These are phyloP conservation scores for Chouioia cunea DNA, from an alignment of 2,888 invertebrate species.

Conservation along the genomic window DNA sequence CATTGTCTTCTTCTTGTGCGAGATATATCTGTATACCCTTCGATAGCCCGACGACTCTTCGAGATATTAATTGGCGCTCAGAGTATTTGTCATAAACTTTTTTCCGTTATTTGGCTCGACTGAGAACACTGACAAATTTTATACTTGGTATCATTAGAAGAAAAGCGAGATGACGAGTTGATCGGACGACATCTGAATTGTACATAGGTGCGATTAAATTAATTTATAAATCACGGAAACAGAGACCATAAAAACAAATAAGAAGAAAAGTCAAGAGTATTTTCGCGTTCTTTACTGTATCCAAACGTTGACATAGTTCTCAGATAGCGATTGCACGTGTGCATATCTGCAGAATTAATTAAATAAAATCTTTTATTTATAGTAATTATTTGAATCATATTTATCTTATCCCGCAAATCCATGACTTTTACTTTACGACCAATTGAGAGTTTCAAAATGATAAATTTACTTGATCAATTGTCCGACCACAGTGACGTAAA, in stretches of 20 bases:
- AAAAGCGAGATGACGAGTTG: constrained; percentile 26
- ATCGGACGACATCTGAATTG: constrained; percentile 30
- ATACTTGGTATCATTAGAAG: constrained; percentile 41
- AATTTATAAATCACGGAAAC: too few species aligned
- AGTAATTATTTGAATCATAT: constrained; percentile 16
- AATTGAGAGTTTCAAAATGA: too few species aligned
- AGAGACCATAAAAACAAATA: too few species aligned
- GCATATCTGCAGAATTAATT: constrained; percentile 52
- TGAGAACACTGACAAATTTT: constrained; percentile 30
- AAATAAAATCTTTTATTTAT: constrained; percentile 47
- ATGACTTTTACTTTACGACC: too few species aligned
- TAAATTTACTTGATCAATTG: too few species aligned
- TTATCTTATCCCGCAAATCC: too few species aligned
- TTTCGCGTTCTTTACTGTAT: constrained; percentile 53
- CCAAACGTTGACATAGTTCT: constrained; percentile 48
- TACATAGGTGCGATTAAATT: constrained; percentile 21
- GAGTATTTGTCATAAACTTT: too few species aligned
- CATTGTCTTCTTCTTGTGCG: constrained; percentile 30
- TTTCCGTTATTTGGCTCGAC: too few species aligned
- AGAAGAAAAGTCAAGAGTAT: constrained; percentile 45
- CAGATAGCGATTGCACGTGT: constrained; percentile 48
- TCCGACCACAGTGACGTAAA: too few species aligned
- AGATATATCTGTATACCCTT: constrained; percentile 33
- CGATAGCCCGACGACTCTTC: constrained; percentile 33
- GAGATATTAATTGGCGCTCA: too few species aligned